These are phyloP conservation scores for Agrilus biguttatus DNA, from an alignment of 2,888 invertebrate genomes.

Conservation along the genomic window DNA sequence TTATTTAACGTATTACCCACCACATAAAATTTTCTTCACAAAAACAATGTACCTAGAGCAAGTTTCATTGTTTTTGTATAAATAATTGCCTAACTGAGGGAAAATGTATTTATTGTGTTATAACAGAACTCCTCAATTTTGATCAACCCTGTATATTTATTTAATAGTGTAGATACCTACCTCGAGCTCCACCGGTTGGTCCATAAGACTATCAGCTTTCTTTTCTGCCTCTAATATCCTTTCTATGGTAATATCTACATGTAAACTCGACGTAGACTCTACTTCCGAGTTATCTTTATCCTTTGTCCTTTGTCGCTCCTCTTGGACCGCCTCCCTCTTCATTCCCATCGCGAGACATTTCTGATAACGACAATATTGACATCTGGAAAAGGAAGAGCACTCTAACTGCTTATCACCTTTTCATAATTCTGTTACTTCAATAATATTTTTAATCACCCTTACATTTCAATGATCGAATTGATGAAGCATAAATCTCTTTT, in stretches of 20 bases:
- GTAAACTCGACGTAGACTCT: conserved; percentile 58
- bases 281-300: conserved; percentile 59
- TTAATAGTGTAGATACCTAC: conserved; percentile 22
- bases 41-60: no score
- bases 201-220: conserved; percentile 49
- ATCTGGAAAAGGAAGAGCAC: conserved; percentile 34
- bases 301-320: conserved; percentile 81
- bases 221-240: conserved; percentile 85
- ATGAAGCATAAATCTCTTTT: no score
- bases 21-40: no score
- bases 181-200: conserved; percentile 39
- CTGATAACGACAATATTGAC: conserved; percentile 96
- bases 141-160: no score
- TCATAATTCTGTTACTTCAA: not conserved
- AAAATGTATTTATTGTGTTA: no score
- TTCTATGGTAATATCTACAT: conserved; percentile 85
- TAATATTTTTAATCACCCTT: not conserved
- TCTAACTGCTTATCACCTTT: not conserved
- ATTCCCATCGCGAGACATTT: conserved; percentile 94
- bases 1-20: no score
- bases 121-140: no score
- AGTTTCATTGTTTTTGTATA: no score
- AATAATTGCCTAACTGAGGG: no score
- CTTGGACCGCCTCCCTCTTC: conserved; percentile 89
- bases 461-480: not conserved